Evolutionary conservation across 1,140 invertebrate species (phyloP).

Genomic region (Stenopsyche tienmushanensis): DNA sequence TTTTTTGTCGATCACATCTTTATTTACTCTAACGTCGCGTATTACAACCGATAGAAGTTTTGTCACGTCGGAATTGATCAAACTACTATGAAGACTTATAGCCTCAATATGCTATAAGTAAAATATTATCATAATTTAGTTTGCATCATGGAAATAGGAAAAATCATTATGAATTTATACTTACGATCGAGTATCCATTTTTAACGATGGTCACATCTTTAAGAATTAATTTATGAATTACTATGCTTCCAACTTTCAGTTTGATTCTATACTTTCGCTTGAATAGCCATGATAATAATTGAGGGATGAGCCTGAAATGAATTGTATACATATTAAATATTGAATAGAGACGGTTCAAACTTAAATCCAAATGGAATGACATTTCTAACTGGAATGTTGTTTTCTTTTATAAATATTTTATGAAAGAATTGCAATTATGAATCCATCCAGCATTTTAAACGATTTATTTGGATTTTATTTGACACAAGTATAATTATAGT

Average conservation of each 20-base stretch:
- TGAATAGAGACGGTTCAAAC: not conserved
- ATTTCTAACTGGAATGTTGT: too few species aligned
- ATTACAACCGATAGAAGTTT: constrained; percentile 84
- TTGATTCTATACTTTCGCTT: constrained; percentile 67
- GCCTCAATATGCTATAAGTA: constrained; percentile 79
- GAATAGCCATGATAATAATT: constrained; percentile 66
- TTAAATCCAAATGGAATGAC: too few species aligned
- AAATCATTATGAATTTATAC: constrained; percentile 43
- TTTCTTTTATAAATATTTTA: not conserved
- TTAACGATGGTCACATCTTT: constrained; percentile 67
- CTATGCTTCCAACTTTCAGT: constrained; percentile 66
- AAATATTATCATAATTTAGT: constrained; percentile 81
- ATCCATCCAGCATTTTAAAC: not conserved
- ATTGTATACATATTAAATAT: not conserved
- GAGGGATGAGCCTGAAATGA: constrained; percentile 61
- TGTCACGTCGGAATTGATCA: constrained; percentile 85
- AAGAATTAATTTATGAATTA: constrained; percentile 66
- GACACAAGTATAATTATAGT: too few species aligned
- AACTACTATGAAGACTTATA: constrained; percentile 83
- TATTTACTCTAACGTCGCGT: constrained; percentile 80
- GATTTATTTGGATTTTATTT: too few species aligned
- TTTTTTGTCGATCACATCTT: constrained; percentile 63
- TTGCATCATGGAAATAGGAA: not conserved
- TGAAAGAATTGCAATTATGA: not conserved
- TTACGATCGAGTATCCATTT: constrained; percentile 69